A percentile compares a stretch with the other conserved stretches of the same genome.
Conservation (phyloP, 2,888 invertebrate species). For the Drosophila lutescens region DNA sequence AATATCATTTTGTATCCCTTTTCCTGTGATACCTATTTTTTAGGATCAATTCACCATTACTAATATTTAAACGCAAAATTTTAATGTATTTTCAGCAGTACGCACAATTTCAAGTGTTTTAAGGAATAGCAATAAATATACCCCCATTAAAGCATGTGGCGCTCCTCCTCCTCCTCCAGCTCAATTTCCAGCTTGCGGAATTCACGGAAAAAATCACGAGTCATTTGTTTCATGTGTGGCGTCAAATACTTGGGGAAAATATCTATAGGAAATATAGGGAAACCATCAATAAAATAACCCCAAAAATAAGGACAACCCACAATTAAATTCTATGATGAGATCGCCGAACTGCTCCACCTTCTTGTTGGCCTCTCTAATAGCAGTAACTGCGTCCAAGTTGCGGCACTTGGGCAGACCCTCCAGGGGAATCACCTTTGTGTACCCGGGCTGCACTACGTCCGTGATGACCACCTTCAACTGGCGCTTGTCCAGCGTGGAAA, state of each 20-base stretch:
- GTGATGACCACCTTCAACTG: conserved; percentile 88
- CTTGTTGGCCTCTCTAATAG: conserved; percentile 85
- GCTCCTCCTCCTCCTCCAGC: conserved; percentile 51
- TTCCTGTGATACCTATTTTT: no score
- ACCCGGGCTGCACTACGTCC: conserved; percentile 89
- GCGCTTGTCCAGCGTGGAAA: conserved; percentile 90
- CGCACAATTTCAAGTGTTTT: conserved; percentile 11
- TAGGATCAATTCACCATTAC: no score
- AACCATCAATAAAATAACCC: neutral
- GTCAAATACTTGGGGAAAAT: conserved; percentile 85
- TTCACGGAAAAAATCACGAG: conserved; percentile 62
- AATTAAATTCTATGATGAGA: conserved; percentile 88
- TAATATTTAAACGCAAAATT: conserved; percentile 10
- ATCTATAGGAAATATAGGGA: conserved; percentile 71
- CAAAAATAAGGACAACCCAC: conserved; percentile 51
- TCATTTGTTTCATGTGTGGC: conserved; percentile 84
- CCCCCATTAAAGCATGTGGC: neutral
- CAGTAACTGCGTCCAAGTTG: conserved; percentile 84
- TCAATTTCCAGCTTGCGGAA: conserved; percentile 53
- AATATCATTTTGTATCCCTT: no score
- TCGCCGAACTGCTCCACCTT: conserved; percentile 86
- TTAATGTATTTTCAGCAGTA: conserved; percentile 4
- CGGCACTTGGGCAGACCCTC: conserved; percentile 91
- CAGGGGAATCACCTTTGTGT: conserved; percentile 88
- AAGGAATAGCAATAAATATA: neutral